Percentiles rank a stretch among this genome's conserved stretches.
phyloP scores from a whole-genome alignment of 2,113 vertebrate species.

The Prunella himalayana region DNA sequence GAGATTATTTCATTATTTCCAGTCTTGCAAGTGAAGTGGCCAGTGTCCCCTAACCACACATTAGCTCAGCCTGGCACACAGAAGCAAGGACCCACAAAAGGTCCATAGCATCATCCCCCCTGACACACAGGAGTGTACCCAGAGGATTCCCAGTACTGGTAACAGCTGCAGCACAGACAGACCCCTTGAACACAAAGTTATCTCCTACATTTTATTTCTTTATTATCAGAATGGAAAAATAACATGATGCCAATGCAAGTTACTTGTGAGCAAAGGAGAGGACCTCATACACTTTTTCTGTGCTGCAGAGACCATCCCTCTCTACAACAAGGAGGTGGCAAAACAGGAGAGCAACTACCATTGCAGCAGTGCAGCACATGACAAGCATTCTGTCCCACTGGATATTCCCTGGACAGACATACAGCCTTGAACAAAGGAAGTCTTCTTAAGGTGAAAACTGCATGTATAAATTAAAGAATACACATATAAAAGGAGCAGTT shows the following conservation, averaged over 20 bases:
- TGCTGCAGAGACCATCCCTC: neutral
- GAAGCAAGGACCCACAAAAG: neutral
- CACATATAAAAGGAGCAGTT: neutral
- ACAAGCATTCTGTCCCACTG: neutral
- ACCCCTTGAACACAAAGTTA: neutral
- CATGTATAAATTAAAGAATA: neutral
- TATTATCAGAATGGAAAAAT: neutral
- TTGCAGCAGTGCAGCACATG: neutral
- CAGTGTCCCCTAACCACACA: neutral
- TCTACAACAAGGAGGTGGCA: neutral
- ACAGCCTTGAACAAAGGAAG: neutral
- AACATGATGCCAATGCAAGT: neutral
- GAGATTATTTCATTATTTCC: neutral
- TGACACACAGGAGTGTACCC: fast-evolving
- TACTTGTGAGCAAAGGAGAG: neutral
- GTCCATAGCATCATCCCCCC: neutral
- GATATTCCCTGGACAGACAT: neutral
- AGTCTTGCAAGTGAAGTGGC: fast-evolving
- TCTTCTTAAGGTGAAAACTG: neutral
- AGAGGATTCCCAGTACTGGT: neutral
- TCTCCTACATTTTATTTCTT: neutral
- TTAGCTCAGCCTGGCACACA: neutral
- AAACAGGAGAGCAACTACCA: neutral
- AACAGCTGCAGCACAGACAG: neutral
- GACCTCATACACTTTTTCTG: neutral